Conservation (phyloP, 1,140 invertebrate genomes). For the Drosophila littoralis region DNA sequence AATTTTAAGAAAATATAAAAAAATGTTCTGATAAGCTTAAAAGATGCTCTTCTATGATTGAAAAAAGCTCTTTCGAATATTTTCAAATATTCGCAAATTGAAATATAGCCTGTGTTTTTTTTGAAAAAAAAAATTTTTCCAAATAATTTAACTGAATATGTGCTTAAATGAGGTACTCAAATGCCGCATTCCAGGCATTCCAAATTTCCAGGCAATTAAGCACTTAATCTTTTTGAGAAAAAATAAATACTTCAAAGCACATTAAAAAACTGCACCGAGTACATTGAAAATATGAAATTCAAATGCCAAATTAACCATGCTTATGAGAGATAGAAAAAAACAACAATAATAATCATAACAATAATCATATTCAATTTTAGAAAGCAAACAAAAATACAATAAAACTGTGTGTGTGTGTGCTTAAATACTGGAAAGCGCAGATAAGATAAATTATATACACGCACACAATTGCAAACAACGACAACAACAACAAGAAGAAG, state of each 20-base stretch:
- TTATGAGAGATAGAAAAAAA: conserved; percentile 48
- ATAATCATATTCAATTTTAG: conserved; percentile 64
- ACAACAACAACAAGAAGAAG: conserved; percentile 22
- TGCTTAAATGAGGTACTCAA: no score
- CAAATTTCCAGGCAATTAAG: conserved; percentile 64
- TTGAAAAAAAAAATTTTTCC: no score
- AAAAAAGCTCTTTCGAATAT: no score
- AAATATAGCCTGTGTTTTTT: no score
- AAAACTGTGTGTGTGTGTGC: conserved; percentile 55
- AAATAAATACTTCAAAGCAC: conserved; percentile 31
- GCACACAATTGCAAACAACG: conserved; percentile 36
- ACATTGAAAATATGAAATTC: conserved; percentile 7
- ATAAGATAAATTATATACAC: conserved; percentile 73
- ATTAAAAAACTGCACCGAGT: conserved; percentile 25
- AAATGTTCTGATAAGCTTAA: no score
- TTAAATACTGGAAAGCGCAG: conserved; percentile 80
- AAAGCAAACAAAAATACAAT: conserved; percentile 54
- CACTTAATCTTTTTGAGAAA: conserved; percentile 22
- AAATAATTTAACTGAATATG: no score
- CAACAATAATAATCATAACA: conserved; percentile 46
- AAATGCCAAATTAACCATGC: conserved; percentile 59
- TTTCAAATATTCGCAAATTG: no score
- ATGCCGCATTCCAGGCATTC: conserved; percentile 6
- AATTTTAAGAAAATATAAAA: no score
- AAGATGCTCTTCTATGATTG: no score